Conservation (phyloP, 92 coral and sea anemone species). For the Desmophyllum pertusum region DNA sequence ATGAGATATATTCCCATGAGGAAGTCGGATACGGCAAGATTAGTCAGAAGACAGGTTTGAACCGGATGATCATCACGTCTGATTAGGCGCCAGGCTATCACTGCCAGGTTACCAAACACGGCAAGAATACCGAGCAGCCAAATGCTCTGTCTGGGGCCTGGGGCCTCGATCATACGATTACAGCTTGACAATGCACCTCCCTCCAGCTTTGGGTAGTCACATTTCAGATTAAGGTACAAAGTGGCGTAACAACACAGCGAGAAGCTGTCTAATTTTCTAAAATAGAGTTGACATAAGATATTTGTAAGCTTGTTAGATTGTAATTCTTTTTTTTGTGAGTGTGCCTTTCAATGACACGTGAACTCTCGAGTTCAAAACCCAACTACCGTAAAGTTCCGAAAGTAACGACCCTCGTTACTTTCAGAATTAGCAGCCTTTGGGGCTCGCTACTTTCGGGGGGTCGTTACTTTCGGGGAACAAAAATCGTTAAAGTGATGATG, state of each 20-base stretch:
- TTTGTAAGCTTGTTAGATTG: too few relatives aligned
- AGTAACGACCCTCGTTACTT: too few relatives aligned
- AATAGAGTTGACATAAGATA: too few relatives aligned
- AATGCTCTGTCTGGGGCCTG: conserved; percentile 52
- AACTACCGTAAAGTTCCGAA: too few relatives aligned
- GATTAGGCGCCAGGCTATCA: conserved; percentile 55
- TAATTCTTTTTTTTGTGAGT: too few relatives aligned
- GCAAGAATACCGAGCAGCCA: conserved; percentile 74
- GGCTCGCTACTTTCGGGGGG: too few relatives aligned
- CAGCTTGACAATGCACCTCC: conserved; percentile 68
- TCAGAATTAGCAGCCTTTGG: too few relatives aligned
- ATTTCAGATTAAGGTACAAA: conserved; percentile 27
- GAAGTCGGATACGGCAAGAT: conserved; percentile 64
- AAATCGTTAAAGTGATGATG: too few relatives aligned
- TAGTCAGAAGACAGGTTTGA: conserved; percentile 70
- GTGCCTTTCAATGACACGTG: too few relatives aligned
- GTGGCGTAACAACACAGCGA: conserved; percentile 73
- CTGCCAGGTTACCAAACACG: conserved; percentile 53
- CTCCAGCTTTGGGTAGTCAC: conserved; percentile 28
- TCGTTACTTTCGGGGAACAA: too few relatives aligned
- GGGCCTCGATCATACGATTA: conserved; percentile 59
- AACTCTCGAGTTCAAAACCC: too few relatives aligned
- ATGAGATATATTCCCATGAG: conserved; percentile 66
- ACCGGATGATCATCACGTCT: conserved; percentile 64
- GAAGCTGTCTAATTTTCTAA: conserved; percentile 69